Base-by-base conservation (phyloP, 2,888 invertebrate species). In the Drosophila lutescens region DNA sequence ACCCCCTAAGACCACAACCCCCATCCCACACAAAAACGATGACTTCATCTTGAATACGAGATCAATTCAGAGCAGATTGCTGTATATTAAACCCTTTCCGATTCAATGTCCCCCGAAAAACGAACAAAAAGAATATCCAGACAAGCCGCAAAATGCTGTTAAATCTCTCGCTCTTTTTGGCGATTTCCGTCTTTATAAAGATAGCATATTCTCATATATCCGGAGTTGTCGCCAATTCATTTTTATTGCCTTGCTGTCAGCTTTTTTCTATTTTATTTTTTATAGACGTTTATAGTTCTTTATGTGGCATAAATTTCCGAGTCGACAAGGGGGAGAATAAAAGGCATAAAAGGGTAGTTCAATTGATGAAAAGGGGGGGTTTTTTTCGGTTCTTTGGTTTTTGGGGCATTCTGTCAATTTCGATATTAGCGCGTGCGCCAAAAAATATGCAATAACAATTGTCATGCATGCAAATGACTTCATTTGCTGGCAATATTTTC, bases 381-480 rank as follows among this genome's bases (percentile, higher is more conserved):
- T 30, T 30, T 8, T 30, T 26, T 26, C 4, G 20, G 51, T 10
- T 9, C n/a, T 47, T 26, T 15, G 49, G 12, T 53, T 56, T 62
- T 56, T 53, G 65, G 54, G 74, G 74, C 74, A 80, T 74, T 81
- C 80, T 82, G 77, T 80, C 80, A 89, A 86, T 80, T 89, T 88
- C 77, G 83, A 81, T 89, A 86, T 84, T 76, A 77, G 77, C 74
- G 78, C 74, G 78, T 86, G 85, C 79, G 86, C 79, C 86, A 34
- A 50, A 50, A 62, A 50, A 76, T 89, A 81, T 89, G 88, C 80
- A 86, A 87, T 86, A 87, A 77, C 90, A 86, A 90, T 90, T 90
- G 90, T 86, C 90, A 90, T 91, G 90, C 90, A 90, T 90, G 90
- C 91, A 90, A 90, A 90, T 91, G 79, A 86, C 88, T 89, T 91